A percentile compares a stretch with the other conserved stretches of the same genome.
Evolutionary conservation across 1,140 invertebrate genomes (phyloP).

Genomic region (Homalodisca vitripennis): DNA sequence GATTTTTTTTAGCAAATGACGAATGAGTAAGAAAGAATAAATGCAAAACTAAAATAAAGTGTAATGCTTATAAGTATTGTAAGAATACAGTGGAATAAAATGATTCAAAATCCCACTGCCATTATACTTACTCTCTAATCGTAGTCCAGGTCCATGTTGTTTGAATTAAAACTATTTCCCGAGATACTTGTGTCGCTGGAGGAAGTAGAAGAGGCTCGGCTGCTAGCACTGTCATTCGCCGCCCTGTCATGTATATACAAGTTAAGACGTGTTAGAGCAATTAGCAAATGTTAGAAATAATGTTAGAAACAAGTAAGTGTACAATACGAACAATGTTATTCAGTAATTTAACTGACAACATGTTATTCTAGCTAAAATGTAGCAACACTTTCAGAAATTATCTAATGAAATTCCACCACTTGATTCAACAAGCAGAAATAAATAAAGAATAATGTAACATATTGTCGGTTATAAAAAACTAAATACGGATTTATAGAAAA

Average conservation of each 20-base stretch:
- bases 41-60: background rate
- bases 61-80: background rate
- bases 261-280: background rate
- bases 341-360: background rate
- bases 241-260: background rate
- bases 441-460: no score
- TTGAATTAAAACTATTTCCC: constrained; percentile 31
- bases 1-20: background rate
- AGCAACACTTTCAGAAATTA: background rate
- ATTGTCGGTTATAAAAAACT: no score
- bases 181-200: constrained; percentile 23
- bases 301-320: background rate
- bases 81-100: background rate
- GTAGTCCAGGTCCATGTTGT: constrained; percentile 39
- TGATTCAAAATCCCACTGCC: background rate
- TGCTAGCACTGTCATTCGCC: constrained; percentile 1
- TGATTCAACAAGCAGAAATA: no score
- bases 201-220: constrained; percentile 29
- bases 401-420: background rate
- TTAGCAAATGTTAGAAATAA: background rate
- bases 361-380: background rate
- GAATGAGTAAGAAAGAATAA: background rate
- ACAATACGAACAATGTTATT: no score
- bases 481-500: no score
- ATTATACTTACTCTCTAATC: constrained; percentile 33